These are phyloP conservation scores for Jacana jacana DNA, from an alignment of 2,113 vertebrate species.

Conservation along the genomic window DNA sequence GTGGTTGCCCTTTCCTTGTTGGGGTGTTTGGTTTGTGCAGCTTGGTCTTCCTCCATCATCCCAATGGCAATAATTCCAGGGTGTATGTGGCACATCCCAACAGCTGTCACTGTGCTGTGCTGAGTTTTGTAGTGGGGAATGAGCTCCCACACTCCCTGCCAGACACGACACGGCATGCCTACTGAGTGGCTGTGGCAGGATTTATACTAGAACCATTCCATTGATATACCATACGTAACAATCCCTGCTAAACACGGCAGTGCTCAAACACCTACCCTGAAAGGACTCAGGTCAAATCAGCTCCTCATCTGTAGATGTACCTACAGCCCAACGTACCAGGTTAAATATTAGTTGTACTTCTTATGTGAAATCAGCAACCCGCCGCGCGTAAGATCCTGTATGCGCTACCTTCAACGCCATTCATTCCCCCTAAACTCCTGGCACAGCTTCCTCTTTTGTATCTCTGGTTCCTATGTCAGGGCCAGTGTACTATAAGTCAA, in stretches of 20 bases:
- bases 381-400: fast-evolving
- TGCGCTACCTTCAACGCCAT: not conserved
- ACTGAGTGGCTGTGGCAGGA: not conserved
- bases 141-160: not conserved
- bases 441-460: not conserved
- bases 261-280: not conserved
- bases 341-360: not conserved
- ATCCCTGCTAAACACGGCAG: fast-evolving
- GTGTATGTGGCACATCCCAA: fast-evolving
- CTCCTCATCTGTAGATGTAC: not conserved
- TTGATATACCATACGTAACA: not conserved
- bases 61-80: not conserved
- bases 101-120: not conserved
- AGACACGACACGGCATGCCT: fast-evolving
- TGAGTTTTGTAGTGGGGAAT: not conserved
- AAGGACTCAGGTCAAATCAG: not conserved
- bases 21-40: not conserved
- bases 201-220: not conserved
- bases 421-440: not conserved
- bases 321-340: not conserved
- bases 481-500: not conserved
- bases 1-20: not conserved
- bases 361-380: not conserved
- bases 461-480: not conserved
- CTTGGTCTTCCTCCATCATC: not conserved